Percentiles rank a stretch among this genome's conserved stretches.
Evolutionary conservation across 2,888 invertebrate species (phyloP).

Genomic region (Gryllus longicercus): DNA sequence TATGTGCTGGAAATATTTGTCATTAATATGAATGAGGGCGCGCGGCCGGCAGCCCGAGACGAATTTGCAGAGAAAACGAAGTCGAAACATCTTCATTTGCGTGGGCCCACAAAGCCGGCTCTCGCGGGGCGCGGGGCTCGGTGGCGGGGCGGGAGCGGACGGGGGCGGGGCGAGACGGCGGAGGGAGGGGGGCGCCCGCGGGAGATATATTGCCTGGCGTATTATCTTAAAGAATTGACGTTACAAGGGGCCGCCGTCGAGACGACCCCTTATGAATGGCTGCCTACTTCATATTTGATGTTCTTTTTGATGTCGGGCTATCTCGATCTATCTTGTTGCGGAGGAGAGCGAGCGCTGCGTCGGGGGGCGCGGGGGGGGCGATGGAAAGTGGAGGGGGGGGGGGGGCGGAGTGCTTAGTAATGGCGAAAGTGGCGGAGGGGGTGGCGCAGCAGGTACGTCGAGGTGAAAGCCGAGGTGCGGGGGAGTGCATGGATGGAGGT

Average conservation of each 20-base stretch:
- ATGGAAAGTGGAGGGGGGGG: too few species aligned
- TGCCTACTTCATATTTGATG: slow-evolving; percentile 8
- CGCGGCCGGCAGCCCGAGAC: not conserved
- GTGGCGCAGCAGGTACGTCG: too few species aligned
- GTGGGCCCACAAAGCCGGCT: not conserved
- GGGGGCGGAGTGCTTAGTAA: too few species aligned
- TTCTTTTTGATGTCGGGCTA: slow-evolving; percentile 17
- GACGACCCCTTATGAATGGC: not conserved
- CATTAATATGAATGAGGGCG: not conserved
- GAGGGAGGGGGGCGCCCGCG: not conserved
- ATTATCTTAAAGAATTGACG: slow-evolving; percentile 17
- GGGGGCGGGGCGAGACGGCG: not conserved
- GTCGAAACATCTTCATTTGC: slow-evolving; percentile 17
- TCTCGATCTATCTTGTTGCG: slow-evolving; percentile 2
- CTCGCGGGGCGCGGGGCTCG: not conserved
- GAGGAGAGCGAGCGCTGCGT: not conserved
- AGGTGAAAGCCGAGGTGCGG: too few species aligned
- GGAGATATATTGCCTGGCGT: not conserved
- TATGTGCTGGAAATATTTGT: slow-evolving; percentile 1
- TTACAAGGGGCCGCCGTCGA: not conserved
- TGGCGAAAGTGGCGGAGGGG: too few species aligned
- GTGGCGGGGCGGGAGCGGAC: not conserved
- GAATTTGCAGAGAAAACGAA: slow-evolving; percentile 17
- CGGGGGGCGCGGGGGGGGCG: too few species aligned
- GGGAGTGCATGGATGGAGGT: too few species aligned